A percentile compares a stretch with the other conserved stretches of the same genome.
phyloP scores from a whole-genome alignment of 2,113 vertebrate species.

The Lipotes vexillifer region DNA sequence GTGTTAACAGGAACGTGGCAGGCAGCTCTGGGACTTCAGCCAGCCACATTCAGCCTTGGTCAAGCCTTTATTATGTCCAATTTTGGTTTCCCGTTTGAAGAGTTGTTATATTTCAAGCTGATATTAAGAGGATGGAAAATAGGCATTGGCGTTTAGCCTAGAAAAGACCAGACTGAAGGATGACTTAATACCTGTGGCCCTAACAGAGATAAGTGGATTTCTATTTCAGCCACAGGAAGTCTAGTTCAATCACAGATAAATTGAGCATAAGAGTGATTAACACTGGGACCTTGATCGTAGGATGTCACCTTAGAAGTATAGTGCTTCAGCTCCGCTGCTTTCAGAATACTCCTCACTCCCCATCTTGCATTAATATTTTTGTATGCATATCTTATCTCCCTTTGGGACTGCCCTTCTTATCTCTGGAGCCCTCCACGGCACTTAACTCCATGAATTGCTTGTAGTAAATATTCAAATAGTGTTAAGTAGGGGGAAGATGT shows the following conservation, averaged over 20 bases:
- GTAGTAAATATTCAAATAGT: not conserved
- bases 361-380: not conserved
- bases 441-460: not conserved
- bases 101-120: slow-evolving; percentile 12
- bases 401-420: not conserved
- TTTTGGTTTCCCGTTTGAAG: slow-evolving; percentile 32
- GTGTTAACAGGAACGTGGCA: not conserved
- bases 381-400: not conserved
- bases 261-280: not conserved
- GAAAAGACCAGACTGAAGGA: not conserved
- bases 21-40: not conserved
- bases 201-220: not conserved
- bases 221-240: slow-evolving; percentile 4
- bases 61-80: not conserved
- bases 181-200: slow-evolving; percentile 35
- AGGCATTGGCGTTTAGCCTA: not conserved
- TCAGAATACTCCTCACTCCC: not conserved
- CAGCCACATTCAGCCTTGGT: not conserved
- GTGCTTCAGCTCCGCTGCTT: not conserved
- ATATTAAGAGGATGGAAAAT: slow-evolving; percentile 32
- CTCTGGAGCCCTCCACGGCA: not conserved
- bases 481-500: not conserved
- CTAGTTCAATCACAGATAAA: not conserved
- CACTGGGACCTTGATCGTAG: not conserved
- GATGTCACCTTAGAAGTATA: not conserved